Evolutionary conservation across 2,888 invertebrate species (phyloP), one percentile per base, ranked within the genome.

Genomic region (Hypena proboscidalis): DNA sequence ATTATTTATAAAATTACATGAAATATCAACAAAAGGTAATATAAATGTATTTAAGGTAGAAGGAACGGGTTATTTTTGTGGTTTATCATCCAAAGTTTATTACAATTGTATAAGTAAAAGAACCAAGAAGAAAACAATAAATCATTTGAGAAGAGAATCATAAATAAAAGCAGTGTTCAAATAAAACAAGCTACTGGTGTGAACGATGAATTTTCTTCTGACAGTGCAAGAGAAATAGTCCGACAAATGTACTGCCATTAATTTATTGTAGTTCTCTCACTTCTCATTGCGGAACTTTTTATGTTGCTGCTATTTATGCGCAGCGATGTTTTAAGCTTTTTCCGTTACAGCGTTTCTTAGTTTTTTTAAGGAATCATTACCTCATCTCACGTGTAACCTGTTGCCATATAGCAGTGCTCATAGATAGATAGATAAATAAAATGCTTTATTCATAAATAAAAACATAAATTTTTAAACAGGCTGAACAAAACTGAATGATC

Each of bases 161-260:
- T 57, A 65, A 65, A 61, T 42, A 60, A 60, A 60, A 65, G 42
- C 44, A 44, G 45, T 41, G 46, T 15, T 39, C 48, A 56, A 64
- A 56, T 60, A 61, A 53, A 65, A 61, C 62, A 61, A 63, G 57
- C 45, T 22, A 23, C 27, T 39, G 46, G 49, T 58, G 55, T 58
- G 59, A 56, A 53, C 50, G 51, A 49, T 60, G 57, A 58, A 57
- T 55, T 57, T 54, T 55, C 51, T 66, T 53, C 49, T 63, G 58
- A 58, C 60, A 58, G 52, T 55, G 15, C 34, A 38, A 52, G 69
- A 66, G 56, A 58, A 66, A 58, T 60, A 51, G 59, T 56, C 17
- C 47, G 48, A 58, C 58, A 65, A 67, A 67, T 68, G 53, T 61
- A 65, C 62, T 50, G 26, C 53, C 50, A 61, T 62, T 66, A 66